Percentiles rank a stretch among this genome's conserved stretches.
Evolutionary conservation across 2,113 vertebrate species (phyloP).

Genomic region (Mesembrinibis cayennensis): DNA sequence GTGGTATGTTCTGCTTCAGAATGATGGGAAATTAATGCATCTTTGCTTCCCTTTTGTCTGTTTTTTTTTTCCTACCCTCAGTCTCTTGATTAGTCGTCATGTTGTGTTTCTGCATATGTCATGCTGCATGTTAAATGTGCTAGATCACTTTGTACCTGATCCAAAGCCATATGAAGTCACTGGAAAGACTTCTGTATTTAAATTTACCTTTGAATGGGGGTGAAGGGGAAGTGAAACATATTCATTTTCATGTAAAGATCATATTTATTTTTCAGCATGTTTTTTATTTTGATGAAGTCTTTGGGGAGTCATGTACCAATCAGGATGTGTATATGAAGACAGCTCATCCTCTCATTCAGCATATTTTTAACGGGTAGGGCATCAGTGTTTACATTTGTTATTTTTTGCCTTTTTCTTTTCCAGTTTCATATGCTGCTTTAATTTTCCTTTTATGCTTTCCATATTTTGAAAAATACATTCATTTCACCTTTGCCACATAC

Average conservation of each 20-base stretch:
- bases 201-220: neutral
- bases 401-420: constrained; percentile 35
- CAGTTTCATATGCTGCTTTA: neutral
- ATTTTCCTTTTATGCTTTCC: neutral
- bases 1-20: neutral
- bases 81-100: neutral
- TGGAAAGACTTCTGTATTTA: neutral
- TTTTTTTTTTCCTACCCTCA: neutral
- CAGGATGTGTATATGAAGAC: constrained; percentile 89
- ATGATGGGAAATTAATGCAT: neutral
- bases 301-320: constrained; percentile 86
- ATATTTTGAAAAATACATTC: constrained; percentile 12
- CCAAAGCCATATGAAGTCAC: neutral
- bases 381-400: constrained; percentile 14
- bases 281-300: constrained; percentile 94
- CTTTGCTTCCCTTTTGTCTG: neutral
- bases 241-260: constrained; percentile 43
- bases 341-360: constrained; percentile 87
- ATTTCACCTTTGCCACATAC: neutral
- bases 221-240: neutral
- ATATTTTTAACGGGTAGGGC: constrained; percentile 88
- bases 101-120: neutral
- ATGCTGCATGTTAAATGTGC: neutral
- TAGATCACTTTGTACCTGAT: neutral
- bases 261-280: constrained; percentile 84